phyloP scores from a whole-genome alignment of 2,888 invertebrate genomes.

The Drosophila yooni region DNA sequence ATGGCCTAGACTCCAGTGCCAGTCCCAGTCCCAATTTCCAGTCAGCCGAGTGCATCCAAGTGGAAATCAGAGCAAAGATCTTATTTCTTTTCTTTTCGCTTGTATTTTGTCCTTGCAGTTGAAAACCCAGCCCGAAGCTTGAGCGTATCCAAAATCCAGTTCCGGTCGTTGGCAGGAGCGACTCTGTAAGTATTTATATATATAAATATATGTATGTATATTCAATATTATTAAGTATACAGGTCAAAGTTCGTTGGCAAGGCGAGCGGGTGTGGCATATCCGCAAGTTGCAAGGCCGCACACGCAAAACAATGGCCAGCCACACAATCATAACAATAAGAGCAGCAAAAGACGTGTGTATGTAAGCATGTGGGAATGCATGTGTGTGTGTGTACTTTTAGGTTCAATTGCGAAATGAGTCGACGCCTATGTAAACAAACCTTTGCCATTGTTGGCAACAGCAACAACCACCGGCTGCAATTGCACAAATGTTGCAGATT shows the following conservation, averaged over 20 bases:
- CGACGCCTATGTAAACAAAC: constrained; percentile 12
- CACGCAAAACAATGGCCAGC: constrained; percentile 34
- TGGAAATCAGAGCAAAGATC: constrained; percentile 21
- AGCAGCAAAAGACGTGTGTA: constrained; percentile 23
- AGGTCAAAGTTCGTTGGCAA: constrained; percentile 4
- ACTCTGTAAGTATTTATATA: constrained; percentile 29
- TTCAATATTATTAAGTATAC: background rate
- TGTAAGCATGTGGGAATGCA: background rate
- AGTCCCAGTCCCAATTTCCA: background rate
- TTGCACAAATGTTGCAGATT: constrained; percentile 15
- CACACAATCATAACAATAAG: constrained; percentile 21
- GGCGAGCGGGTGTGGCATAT: constrained; percentile 24
- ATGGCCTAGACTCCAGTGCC: constrained; percentile 5
- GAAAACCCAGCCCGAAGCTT: background rate
- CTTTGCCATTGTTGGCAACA: constrained; percentile 32
- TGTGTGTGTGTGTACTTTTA: background rate
- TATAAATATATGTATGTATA: background rate
- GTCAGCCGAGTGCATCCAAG: constrained; percentile 24
- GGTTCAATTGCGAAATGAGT: constrained; percentile 37
- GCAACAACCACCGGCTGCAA: constrained; percentile 11
- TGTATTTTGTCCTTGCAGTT: constrained; percentile 28
- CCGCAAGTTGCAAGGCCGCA: constrained; percentile 27
- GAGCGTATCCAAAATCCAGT: background rate
- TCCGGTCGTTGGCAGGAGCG: constrained; percentile 10
- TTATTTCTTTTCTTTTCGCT: constrained; percentile 1